Percentiles rank a stretch among this genome's conserved stretches.
These are phyloP conservation scores for Pangasius sanitwongsei DNA, from an alignment of 2,797 vertebrate species.

Conservation along the genomic window DNA sequence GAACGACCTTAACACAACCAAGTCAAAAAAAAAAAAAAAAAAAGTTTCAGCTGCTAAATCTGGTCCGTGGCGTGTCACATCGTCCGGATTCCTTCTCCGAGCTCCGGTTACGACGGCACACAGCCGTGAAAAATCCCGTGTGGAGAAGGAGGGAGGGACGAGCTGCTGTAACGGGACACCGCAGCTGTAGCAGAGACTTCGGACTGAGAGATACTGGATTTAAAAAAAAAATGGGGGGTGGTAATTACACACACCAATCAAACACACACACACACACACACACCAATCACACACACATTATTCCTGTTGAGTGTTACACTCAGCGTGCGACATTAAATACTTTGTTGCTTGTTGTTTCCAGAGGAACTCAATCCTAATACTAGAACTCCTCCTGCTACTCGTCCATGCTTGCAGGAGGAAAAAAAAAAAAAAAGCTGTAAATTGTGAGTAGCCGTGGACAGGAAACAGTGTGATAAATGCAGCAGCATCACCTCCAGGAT, in stretches of 20 bases:
- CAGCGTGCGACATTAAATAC: background rate
- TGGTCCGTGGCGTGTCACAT: conserved; percentile 65
- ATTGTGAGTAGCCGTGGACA: background rate
- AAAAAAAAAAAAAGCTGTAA: background rate
- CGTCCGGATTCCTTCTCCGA: conserved; percentile 60
- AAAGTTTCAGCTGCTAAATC: conserved; percentile 69
- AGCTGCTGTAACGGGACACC: conserved; percentile 31
- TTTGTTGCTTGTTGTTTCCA: background rate
- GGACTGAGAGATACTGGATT: background rate
- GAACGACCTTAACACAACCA: conserved; percentile 37
- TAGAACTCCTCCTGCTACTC: too few species aligned
- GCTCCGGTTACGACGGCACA: conserved; percentile 70
- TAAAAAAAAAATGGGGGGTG: background rate
- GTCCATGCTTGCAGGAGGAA: background rate
- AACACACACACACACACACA: background rate
- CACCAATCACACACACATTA: background rate
- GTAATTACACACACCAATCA: background rate
- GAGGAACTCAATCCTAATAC: background rate
- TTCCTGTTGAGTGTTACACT: background rate
- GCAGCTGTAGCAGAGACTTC: background rate
- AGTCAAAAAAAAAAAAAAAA: conserved; percentile 70
- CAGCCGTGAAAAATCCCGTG: conserved; percentile 36
- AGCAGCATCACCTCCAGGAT: conserved; percentile 11
- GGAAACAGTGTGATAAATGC: background rate
- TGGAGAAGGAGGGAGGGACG: background rate